These are phyloP conservation scores for Aphaenogaster rudis DNA, from an alignment of 1,140 invertebrate genomes.

Conservation along the genomic window DNA sequence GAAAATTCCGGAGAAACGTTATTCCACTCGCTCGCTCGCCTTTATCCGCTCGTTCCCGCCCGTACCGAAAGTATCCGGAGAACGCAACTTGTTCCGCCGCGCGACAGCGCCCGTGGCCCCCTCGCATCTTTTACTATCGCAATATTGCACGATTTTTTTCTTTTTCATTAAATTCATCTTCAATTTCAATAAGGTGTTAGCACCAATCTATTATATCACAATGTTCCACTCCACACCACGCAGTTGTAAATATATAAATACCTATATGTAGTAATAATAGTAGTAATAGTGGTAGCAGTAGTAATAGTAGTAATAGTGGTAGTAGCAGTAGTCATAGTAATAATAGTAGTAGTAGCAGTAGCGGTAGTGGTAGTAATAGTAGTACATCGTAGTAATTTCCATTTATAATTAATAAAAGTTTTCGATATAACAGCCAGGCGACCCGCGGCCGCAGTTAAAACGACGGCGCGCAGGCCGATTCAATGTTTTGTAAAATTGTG, in stretches of 20 bases:
- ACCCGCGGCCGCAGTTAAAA: slow-evolving; percentile 65
- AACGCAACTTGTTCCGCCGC: slow-evolving; percentile 79
- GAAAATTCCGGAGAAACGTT: slow-evolving; percentile 55
- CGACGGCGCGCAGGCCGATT: slow-evolving; percentile 64
- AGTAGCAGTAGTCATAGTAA: slow-evolving; percentile 78
- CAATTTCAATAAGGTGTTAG: slow-evolving; percentile 88
- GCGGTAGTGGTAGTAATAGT: slow-evolving; percentile 77
- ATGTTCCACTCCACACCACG: slow-evolving; percentile 87
- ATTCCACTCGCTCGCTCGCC: slow-evolving; percentile 55
- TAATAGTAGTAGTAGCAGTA: slow-evolving; percentile 78
- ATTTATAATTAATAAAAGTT: slow-evolving; percentile 80
- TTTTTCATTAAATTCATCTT: slow-evolving; percentile 85
- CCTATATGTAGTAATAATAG: slow-evolving; percentile 84
- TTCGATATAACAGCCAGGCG: slow-evolving; percentile 84
- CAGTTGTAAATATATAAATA: slow-evolving; percentile 87
- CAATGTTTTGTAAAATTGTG: slow-evolving; percentile 75
- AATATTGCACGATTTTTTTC: slow-evolving; percentile 85
- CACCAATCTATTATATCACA: slow-evolving; percentile 88
- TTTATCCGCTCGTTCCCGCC: slow-evolving; percentile 45
- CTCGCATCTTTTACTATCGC: slow-evolving; percentile 80
- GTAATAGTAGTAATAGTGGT: slow-evolving; percentile 74
- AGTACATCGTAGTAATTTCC: slow-evolving; percentile 76
- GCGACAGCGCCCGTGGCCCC: slow-evolving; percentile 79
- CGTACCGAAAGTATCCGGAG: slow-evolving; percentile 66
- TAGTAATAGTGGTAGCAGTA: slow-evolving; percentile 79